Evolutionary conservation across 2,888 invertebrate species (phyloP).

Genomic region (Meteorus colon): DNA sequence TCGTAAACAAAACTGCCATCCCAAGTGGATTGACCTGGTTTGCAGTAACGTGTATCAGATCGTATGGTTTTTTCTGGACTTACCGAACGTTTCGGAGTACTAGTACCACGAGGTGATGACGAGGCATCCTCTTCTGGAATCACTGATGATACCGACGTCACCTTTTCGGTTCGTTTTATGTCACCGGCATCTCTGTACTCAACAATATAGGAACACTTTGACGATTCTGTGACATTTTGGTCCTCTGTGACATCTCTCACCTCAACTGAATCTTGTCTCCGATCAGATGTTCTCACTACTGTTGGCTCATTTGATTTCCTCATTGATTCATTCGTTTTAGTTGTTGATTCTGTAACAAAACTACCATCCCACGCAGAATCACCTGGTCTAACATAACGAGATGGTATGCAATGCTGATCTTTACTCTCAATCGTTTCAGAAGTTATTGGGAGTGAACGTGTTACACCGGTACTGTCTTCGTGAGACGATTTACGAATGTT

Average conservation of each 20-base stretch:
- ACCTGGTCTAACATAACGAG: constrained; percentile 44
- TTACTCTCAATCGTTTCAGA: constrained; percentile 31
- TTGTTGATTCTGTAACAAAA: constrained; percentile 69
- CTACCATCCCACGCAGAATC: constrained; percentile 74
- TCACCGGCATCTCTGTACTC: constrained; percentile 70
- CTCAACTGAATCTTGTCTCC: constrained; percentile 56
- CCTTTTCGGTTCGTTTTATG: constrained; percentile 57
- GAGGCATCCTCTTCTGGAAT: constrained; percentile 62
- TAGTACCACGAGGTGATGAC: constrained; percentile 36
- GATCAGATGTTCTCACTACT: constrained; percentile 57
- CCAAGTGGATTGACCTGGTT: constrained; percentile 72
- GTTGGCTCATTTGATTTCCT: constrained; percentile 53
- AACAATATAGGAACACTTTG: constrained; percentile 79
- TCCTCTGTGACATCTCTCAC: constrained; percentile 72
- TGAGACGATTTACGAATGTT: constrained; percentile 19
- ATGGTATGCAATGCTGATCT: constrained; percentile 33
- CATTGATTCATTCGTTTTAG: constrained; percentile 40
- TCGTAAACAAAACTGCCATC: constrained; percentile 77
- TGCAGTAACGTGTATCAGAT: constrained; percentile 46
- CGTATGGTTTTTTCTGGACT: constrained; percentile 45
- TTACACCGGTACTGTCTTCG: constrained; percentile 26
- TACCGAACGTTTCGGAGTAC: constrained; percentile 48
- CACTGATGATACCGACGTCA: constrained; percentile 61
- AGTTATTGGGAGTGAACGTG: constrained; percentile 14
- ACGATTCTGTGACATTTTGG: constrained; percentile 76